Base-by-base conservation (phyloP, 2,797 vertebrate genomes). In the Phoeniculus purpureus region DNA sequence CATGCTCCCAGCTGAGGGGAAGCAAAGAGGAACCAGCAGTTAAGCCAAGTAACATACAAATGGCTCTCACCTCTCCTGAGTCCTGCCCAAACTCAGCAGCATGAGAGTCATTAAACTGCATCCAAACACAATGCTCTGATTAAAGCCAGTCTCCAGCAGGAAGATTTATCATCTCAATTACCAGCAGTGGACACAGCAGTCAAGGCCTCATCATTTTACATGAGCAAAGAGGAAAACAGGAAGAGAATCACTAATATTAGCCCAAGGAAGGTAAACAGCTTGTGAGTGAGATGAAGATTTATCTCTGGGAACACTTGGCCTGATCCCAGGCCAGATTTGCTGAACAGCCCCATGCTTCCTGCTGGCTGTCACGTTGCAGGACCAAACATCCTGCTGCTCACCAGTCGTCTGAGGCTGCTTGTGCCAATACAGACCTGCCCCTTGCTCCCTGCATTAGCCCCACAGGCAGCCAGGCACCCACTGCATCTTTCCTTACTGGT, bases 91-190 rank as follows among this genome's bases (percentile, higher is more conserved):
- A 71, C 93, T 76, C 89, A 85, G 94, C 87, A 89, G 94, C 93
- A 81, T 82, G 23, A 37, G 78, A 94, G 94, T 96, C 97, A 96
- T 97, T 96, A 97, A 96, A 97, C 76, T 23, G 96, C 91, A 83
- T 96, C 94, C 87, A 89, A 96, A 96, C 94, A 94, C 95, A 90
- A 88, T 90, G 94, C 96, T 94, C 96, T 97, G 97, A 97, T 97
- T 97, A 96, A 96, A 96, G 94, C 92, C 88, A 81, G 94, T 89
- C 97, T 94, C 93, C 95, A 95, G 96, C 97, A 97, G 96, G 93
- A 97, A 97, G 97, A 97, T 97, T 97, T 96, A 97, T 97, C 96
- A 97, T 96, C 97, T 97, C 97, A 97, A 97, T 97, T 97, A 97
- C 96, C 87, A 93, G 91, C 92, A 82, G 94, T 94, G 96, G 95